Evolutionary conservation across 1,140 invertebrate genomes (phyloP).

Genomic region (Drosophila tsacasi): DNA sequence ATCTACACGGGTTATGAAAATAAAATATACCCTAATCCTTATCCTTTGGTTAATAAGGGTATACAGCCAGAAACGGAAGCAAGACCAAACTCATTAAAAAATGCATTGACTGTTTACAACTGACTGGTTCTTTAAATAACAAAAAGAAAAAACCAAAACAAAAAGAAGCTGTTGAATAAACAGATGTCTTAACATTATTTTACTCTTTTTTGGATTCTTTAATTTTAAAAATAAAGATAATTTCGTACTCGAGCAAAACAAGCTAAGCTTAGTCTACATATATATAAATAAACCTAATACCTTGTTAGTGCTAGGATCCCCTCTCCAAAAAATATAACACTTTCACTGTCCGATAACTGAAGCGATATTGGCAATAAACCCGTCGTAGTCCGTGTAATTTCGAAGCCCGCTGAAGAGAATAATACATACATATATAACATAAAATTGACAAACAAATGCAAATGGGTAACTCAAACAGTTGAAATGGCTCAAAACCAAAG

Average conservation of each 20-base stretch:
- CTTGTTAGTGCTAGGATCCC: background rate
- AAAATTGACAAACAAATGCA: slow-evolving; percentile 74
- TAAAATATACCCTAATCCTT: background rate
- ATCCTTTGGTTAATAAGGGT: background rate
- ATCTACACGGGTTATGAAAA: too few relatives aligned
- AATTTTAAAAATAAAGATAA: background rate
- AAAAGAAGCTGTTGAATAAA: background rate
- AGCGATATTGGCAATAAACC: slow-evolving; percentile 33
- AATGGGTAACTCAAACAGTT: slow-evolving; percentile 76
- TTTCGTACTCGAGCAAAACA: background rate
- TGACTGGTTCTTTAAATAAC: background rate
- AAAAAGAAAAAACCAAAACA: background rate
- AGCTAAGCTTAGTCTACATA: too few relatives aligned
- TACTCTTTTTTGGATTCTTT: background rate
- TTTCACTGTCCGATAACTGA: slow-evolving; percentile 48
- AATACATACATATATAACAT: slow-evolving; percentile 47
- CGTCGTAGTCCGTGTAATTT: slow-evolving; percentile 9
- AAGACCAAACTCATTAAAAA: background rate
- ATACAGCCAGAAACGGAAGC: background rate
- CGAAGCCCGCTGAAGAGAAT: slow-evolving; percentile 19
- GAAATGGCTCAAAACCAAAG: slow-evolving; percentile 42
- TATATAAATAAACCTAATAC: background rate
- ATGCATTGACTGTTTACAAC: background rate
- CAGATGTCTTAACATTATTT: background rate
- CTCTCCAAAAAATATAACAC: slow-evolving; percentile 35